Evolutionary conservation across 1,140 invertebrate species (phyloP).

Genomic region (Drosophila parvula): DNA sequence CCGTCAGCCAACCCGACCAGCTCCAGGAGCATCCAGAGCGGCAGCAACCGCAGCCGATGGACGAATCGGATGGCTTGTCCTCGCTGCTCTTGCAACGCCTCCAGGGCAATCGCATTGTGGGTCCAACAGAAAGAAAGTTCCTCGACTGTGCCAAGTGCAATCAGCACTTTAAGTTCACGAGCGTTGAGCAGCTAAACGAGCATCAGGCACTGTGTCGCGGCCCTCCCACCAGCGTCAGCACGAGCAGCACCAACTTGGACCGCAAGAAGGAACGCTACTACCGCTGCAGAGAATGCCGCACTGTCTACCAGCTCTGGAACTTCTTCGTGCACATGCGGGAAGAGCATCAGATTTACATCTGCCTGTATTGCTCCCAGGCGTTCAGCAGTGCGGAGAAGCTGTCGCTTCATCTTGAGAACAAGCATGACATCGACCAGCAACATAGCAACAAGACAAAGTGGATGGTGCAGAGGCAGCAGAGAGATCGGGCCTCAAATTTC

Average conservation of each 20-base stretch:
- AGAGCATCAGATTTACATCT: conserved; percentile 90
- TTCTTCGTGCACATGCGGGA: conserved; percentile 92
- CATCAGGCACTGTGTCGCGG: conserved; percentile 38
- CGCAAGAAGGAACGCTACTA: conserved; percentile 85
- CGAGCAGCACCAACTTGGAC: neutral
- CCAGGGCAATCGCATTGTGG: conserved; percentile 45
- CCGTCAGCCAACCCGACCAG: conserved; percentile 14
- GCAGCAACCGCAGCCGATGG: conserved; percentile 6
- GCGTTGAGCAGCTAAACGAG: conserved; percentile 48
- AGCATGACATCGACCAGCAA: conserved; percentile 89
- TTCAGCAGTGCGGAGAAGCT: conserved; percentile 91
- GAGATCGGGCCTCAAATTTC: conserved; percentile 86
- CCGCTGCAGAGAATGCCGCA: conserved; percentile 91
- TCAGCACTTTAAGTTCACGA: conserved; percentile 84
- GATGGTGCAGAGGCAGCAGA: conserved; percentile 85
- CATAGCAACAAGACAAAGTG: conserved; percentile 85
- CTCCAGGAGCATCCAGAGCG: neutral
- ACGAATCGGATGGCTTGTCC: conserved; percentile 1
- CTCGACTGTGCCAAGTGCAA: conserved; percentile 62
- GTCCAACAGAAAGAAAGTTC: conserved; percentile 13
- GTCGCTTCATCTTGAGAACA: conserved; percentile 89
- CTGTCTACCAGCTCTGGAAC: conserved; percentile 93
- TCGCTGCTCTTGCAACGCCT: conserved; percentile 71
- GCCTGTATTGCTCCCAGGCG: conserved; percentile 91
- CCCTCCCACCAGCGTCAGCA: neutral